Conservation (phyloP, 1,140 invertebrate species). For the Agraylea sexmaculata region DNA sequence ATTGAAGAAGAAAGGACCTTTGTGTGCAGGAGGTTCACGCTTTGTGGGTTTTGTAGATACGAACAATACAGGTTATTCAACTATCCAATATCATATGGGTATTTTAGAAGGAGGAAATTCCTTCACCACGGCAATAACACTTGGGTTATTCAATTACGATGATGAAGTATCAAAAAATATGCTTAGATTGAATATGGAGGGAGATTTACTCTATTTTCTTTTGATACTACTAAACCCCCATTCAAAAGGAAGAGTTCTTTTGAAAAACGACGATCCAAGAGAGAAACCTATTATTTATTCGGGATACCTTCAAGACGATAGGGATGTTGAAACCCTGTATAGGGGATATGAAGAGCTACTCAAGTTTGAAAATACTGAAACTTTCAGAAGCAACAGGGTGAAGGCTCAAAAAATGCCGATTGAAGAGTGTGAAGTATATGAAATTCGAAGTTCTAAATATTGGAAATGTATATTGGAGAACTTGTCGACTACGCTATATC, state of each 20-base stretch:
- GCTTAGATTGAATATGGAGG: constrained; percentile 24
- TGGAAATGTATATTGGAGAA: constrained; percentile 48
- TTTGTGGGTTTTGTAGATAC: constrained; percentile 25
- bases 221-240: constrained; percentile 41
- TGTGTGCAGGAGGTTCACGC: constrained; percentile 21
- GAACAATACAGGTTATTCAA: constrained; percentile 20
- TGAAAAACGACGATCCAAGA: constrained; percentile 44
- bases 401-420: constrained; percentile 30
- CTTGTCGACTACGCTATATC: constrained; percentile 51
- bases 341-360: constrained; percentile 39
- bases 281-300: constrained; percentile 53
- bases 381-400: constrained; percentile 30
- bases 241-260: constrained; percentile 43
- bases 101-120: constrained; percentile 21
- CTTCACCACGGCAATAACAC: neutral
- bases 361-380: constrained; percentile 34
- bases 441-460: constrained; percentile 40
- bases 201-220: constrained; percentile 29
- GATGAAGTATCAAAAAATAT: neutral
- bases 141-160: constrained; percentile 1
- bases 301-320: constrained; percentile 46
- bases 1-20: constrained; percentile 19
- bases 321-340: constrained; percentile 42
- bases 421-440: constrained; percentile 28
- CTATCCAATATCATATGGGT: constrained; percentile 25